phyloP scores from a whole-genome alignment of 2,888 invertebrate species.

The Tenodera sinensis region DNA sequence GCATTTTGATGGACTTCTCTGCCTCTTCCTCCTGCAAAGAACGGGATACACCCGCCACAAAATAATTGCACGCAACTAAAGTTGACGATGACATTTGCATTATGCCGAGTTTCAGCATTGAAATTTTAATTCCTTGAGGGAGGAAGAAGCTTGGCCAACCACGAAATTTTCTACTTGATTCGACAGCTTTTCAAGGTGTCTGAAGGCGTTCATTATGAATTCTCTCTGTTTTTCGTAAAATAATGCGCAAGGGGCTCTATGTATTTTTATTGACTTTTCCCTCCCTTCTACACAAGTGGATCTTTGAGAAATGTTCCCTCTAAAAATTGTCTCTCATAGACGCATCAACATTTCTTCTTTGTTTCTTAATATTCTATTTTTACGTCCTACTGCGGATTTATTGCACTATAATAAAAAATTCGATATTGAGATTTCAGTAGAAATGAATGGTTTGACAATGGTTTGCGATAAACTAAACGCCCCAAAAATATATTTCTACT shows the following conservation, averaged over 20 bases:
- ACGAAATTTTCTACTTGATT: background rate
- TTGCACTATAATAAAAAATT: no score
- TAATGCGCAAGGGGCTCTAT: background rate
- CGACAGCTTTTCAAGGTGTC: background rate
- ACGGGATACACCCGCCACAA: background rate
- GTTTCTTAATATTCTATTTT: no score
- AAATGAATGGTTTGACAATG: no score
- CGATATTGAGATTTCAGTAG: no score
- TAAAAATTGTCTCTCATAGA: background rate
- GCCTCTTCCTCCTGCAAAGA: background rate
- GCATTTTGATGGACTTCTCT: constrained; percentile 21
- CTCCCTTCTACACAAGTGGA: background rate
- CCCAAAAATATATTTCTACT: no score
- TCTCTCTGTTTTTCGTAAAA: background rate
- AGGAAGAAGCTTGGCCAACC: background rate
- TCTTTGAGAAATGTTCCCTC: background rate
- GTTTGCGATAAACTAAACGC: no score
- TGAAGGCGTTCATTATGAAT: background rate
- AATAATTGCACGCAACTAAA: constrained; percentile 7
- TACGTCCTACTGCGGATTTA: no score
- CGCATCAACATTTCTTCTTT: no score
- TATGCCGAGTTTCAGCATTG: constrained; percentile 1
- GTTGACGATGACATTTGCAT: constrained; percentile 7
- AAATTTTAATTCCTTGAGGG: constrained; percentile 6
- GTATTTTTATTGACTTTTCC: background rate